phyloP scores from a whole-genome alignment of 2,888 invertebrate species.

The Sesia apiformis region DNA sequence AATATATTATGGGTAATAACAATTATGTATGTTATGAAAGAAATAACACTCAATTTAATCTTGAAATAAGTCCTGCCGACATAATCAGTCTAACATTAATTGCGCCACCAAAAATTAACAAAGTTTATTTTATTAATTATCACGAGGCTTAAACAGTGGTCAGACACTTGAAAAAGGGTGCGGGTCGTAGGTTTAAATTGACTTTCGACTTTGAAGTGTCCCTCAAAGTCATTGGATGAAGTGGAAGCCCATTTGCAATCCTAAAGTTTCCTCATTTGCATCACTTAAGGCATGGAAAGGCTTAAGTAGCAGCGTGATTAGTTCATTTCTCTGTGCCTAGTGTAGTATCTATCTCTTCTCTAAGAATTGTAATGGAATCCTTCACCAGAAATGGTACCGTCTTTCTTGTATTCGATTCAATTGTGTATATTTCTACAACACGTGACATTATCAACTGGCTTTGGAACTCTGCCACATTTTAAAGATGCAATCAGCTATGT shows the following conservation, averaged over 20 bases:
- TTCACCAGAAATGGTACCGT: constrained; percentile 13
- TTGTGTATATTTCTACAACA: no score
- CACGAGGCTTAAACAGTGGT: background rate
- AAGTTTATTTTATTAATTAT: background rate
- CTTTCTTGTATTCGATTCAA: no score
- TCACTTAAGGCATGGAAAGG: constrained; percentile 54
- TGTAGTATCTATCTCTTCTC: constrained; percentile 20
- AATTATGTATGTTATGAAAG: no score
- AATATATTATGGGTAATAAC: no score
- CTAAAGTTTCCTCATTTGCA: constrained; percentile 64
- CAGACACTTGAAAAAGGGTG: background rate
- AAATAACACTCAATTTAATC: no score
- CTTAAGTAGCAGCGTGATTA: constrained; percentile 51
- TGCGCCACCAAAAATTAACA: background rate
- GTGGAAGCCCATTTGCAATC: constrained; percentile 51
- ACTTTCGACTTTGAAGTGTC: constrained; percentile 42
- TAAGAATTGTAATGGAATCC: constrained; percentile 36
- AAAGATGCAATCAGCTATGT: no score
- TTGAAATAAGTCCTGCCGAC: no score
- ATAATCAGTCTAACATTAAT: no score
- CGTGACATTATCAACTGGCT: no score
- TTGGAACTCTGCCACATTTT: no score
- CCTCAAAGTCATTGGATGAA: constrained; percentile 58
- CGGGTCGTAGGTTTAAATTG: constrained; percentile 1
- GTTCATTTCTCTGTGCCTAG: constrained; percentile 25